Conservation (phyloP, 53 echinoderm and acorn worm species). For the Holothuria leucospilota region DNA sequence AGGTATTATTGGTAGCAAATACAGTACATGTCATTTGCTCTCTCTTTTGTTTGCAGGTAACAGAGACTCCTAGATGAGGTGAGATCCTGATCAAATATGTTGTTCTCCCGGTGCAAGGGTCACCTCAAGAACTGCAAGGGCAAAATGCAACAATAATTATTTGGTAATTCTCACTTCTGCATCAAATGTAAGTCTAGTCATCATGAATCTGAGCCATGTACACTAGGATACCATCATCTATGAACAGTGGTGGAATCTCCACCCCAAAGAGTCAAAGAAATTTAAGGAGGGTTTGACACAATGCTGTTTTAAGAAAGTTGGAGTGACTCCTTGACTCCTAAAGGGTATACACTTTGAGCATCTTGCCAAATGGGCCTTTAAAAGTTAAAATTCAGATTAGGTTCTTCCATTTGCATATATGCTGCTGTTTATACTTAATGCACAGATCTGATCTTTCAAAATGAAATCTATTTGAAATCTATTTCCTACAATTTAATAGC, state of each 20-base stretch:
- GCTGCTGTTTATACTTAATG: too few relatives aligned
- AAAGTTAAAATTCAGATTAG: neutral
- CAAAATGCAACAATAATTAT: conserved; percentile 23
- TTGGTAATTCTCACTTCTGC: conserved; percentile 74
- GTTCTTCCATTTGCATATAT: too few relatives aligned
- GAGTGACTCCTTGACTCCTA: too few relatives aligned
- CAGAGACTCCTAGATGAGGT: neutral
- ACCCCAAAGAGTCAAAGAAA: conserved; percentile 68
- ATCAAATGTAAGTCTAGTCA: conserved; percentile 61
- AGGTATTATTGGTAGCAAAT: too few relatives aligned
- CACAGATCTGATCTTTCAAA: too few relatives aligned
- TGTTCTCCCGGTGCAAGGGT: conserved; percentile 48
- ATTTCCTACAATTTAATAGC: too few relatives aligned
- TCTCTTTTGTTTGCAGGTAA: neutral
- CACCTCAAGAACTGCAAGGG: neutral
- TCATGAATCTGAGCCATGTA: conserved; percentile 59
- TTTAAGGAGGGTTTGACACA: conserved; percentile 56
- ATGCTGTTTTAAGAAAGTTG: neutral
- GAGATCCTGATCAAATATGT: conserved; percentile 15
- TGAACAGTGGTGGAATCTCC: conserved; percentile 48
- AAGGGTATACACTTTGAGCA: neutral
- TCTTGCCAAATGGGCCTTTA: neutral
- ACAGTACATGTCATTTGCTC: too few relatives aligned
- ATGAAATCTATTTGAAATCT: too few relatives aligned
- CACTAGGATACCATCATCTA: conserved; percentile 12